A percentile compares a stretch with the other conserved stretches of the same genome.
These are phyloP conservation scores for Heliconius himera DNA, from an alignment of 1,140 invertebrate species.

Conservation along the genomic window DNA sequence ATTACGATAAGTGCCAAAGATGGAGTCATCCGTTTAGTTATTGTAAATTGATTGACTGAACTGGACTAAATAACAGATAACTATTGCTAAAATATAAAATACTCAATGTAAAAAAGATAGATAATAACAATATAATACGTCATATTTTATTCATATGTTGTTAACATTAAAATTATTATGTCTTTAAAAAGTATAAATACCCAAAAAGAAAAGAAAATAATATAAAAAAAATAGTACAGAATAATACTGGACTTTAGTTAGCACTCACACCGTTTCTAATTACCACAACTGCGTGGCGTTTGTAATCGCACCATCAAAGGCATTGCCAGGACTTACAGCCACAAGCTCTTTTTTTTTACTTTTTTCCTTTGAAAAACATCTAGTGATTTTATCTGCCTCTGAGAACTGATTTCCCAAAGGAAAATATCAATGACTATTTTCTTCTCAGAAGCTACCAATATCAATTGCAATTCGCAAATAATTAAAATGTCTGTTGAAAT, in stretches of 20 bases:
- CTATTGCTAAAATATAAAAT: no score
- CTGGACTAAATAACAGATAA: no score
- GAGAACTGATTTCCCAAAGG: conserved; percentile 33
- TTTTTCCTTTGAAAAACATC: conserved; percentile 43
- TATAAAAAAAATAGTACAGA: conserved; percentile 26
- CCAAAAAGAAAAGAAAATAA: no score
- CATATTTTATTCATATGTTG: neutral
- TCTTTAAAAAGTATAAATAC: no score
- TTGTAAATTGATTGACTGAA: no score
- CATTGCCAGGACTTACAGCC: conserved; percentile 39
- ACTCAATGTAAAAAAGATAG: no score
- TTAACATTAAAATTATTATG: neutral
- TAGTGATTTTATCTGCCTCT: conserved; percentile 38
- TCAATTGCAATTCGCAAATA: neutral
- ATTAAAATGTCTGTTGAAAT: neutral
- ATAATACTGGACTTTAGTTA: conserved; percentile 27
- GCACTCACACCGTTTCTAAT: conserved; percentile 52
- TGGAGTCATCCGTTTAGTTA: no score
- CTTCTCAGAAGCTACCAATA: neutral
- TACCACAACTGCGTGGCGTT: conserved; percentile 54
- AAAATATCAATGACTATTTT: conserved; percentile 20
- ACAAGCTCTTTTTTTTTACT: conserved; percentile 29
- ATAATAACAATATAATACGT: no score
- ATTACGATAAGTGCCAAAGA: no score
- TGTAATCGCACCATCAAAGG: conserved; percentile 53